Evolutionary conservation across 2,797 vertebrate species (phyloP), one percentile per base, ranked within the genome.

Genomic region (Melanotaenia parkinsoni): DNA sequence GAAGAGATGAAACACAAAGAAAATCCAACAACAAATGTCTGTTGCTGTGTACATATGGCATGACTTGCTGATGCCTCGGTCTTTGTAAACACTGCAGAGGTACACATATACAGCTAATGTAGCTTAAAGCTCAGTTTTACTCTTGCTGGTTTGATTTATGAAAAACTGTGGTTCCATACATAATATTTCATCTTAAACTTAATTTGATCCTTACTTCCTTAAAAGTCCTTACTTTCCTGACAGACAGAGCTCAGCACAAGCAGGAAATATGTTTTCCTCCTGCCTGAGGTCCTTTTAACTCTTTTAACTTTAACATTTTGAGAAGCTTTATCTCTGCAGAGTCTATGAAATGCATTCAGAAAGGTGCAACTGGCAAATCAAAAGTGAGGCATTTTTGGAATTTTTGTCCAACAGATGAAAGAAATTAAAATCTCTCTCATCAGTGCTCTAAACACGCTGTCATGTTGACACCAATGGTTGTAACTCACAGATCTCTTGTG

Each of bases 21-120:
- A 54, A 67, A 58, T 69, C 65, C 45, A 84, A 82, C 59, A 77
- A 70, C 72, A 77, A 82, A 82, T 83, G 78, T 79, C 85, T 86
- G 82, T 67, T 62, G 38, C 77, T 59, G 58, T 80, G 72, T 79
- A 70, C 80, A 82, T 82, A 83, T 63, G 60, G 84, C 68, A 22
- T 1, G 51, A 76, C 74, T 72, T 80, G 56, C 77, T 37, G 70
- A 81, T 68, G 74, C 74, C 71, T 61, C 56, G 51, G n/a, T 76
- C 78, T 88, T 70, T 78, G 76, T 82, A 81, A 82, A 86, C 80
- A 70, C 60, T 77, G 58, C 58, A 53, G 56, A 77, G 24, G 24
- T 28, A 14, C 26, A 20, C 47, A 30, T 26, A 32, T 56, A n/a
- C 22, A 62, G 60, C 7, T 60, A 13, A 6, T 26, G 57, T 66